phyloP scores from a whole-genome alignment of 2,797 vertebrate genomes.

The Cyclopterus lumpus region DNA sequence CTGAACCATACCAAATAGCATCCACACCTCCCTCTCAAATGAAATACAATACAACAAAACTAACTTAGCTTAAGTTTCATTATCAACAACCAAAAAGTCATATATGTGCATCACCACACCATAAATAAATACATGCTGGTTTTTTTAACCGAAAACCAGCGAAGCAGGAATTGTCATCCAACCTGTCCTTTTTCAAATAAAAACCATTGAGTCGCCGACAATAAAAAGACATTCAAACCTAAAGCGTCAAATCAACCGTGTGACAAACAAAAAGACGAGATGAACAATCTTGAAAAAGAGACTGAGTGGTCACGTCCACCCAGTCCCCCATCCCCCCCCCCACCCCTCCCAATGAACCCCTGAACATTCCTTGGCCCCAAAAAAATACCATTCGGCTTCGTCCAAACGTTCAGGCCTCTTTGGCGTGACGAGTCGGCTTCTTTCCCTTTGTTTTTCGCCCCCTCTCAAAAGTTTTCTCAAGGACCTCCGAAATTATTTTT shows the following conservation, averaged over 20 bases:
- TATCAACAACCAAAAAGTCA: slow-evolving; percentile 59
- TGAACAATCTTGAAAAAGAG: slow-evolving; percentile 84
- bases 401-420: slow-evolving; percentile 65
- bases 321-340: slow-evolving; percentile 49
- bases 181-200: slow-evolving; percentile 68
- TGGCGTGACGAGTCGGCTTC: slow-evolving; percentile 43
- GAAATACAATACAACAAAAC: slow-evolving; percentile 60
- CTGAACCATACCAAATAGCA: slow-evolving; percentile 50
- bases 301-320: slow-evolving; percentile 82
- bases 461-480: neutral
- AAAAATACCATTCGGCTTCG: slow-evolving; percentile 65
- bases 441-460: slow-evolving; percentile 14
- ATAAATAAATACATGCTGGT: slow-evolving; percentile 69
- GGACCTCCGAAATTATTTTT: neutral
- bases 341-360: slow-evolving; percentile 73
- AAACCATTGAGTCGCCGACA: slow-evolving; percentile 69
- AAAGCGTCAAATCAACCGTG: slow-evolving; percentile 73
- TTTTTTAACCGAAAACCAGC: slow-evolving; percentile 62
- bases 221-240: slow-evolving; percentile 84
- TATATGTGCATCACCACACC: slow-evolving; percentile 67
- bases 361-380: slow-evolving; percentile 81
- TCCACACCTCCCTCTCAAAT: slow-evolving; percentile 64
- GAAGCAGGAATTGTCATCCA: slow-evolving; percentile 66
- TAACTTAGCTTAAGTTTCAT: slow-evolving; percentile 59
- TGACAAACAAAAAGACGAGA: slow-evolving; percentile 73